phyloP scores from a whole-genome alignment of 2,888 invertebrate species.

The Drosophila mayaguana region DNA sequence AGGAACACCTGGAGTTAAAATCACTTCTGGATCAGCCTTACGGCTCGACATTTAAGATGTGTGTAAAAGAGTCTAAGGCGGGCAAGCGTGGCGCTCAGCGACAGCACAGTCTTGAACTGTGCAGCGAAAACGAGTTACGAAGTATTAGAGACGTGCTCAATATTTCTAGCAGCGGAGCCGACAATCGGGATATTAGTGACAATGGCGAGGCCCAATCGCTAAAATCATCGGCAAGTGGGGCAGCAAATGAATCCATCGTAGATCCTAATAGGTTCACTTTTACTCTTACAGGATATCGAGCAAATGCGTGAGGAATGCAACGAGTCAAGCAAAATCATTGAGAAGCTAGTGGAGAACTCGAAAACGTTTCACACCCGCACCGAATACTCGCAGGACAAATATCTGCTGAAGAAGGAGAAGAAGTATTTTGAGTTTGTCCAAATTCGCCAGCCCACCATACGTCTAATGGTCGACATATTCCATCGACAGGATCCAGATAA shows the following conservation, averaged over 20 bases:
- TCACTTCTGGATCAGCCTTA: conserved; percentile 89
- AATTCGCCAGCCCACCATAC: conserved; percentile 92
- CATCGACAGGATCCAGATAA: conserved; percentile 92
- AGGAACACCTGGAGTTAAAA: conserved; percentile 89
- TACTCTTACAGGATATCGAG: conserved; percentile 89
- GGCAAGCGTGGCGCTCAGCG: conserved; percentile 85
- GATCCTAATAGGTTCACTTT: neutral
- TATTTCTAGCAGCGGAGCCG: conserved; percentile 89
- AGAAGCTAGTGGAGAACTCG: conserved; percentile 95
- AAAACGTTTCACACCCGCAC: conserved; percentile 96
- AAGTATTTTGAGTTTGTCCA: conserved; percentile 95
- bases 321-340: conserved; percentile 93
- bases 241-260: neutral
- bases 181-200: conserved; percentile 94
- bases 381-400: conserved; percentile 96
- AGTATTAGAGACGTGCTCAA: conserved; percentile 88
- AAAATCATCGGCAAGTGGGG: conserved; percentile 85
- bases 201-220: conserved; percentile 91
- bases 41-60: conserved; percentile 91
- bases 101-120: conserved; percentile 86
- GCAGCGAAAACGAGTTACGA: conserved; percentile 85
- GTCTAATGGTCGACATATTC: conserved; percentile 93
- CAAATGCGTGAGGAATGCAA: conserved; percentile 90
- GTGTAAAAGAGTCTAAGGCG: conserved; percentile 86
- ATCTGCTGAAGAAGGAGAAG: conserved; percentile 96